Percentiles rank a stretch among this genome's conserved stretches.
Evolutionary conservation across 2,888 invertebrate species (phyloP).

Genomic region (Dryomyza anilis): DNA sequence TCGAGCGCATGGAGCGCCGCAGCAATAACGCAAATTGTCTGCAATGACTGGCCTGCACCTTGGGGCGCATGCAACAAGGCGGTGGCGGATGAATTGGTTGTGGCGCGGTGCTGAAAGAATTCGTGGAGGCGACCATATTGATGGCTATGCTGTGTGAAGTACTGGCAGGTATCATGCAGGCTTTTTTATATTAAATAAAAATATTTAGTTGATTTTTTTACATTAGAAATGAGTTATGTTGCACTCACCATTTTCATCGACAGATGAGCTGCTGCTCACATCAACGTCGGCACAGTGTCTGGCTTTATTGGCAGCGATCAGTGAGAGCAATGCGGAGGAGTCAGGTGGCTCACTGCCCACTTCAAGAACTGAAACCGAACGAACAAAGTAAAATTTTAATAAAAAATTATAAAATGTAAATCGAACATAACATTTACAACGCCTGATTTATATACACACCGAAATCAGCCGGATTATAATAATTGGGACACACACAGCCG

Average conservation of each 20-base stretch:
- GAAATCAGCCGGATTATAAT: conserved; percentile 90
- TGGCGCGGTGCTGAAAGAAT: background rate
- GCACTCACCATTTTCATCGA: conserved; percentile 44
- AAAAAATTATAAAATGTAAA: too few species aligned
- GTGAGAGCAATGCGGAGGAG: conserved; percentile 35
- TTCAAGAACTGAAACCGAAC: conserved; percentile 61
- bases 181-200: too few species aligned
- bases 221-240: background rate
- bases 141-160: background rate
- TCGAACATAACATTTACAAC: background rate
- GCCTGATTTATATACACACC: too few species aligned
- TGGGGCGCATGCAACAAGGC: conserved; percentile 38
- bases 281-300: conserved; percentile 28
- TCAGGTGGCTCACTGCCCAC: conserved; percentile 67
- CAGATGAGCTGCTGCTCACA: conserved; percentile 7
- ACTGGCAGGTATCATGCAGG: background rate
- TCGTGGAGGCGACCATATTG: background rate
- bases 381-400: background rate
- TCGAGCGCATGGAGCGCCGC: conserved; percentile 60
- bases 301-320: conserved; percentile 43
- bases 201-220: background rate
- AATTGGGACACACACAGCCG: conserved; percentile 79
- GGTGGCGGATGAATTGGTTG: too few species aligned
- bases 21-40: conserved; percentile 63
- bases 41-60: conserved; percentile 54